A percentile compares a stretch with the other conserved stretches of the same genome.
Evolutionary conservation across 2,797 vertebrate species (phyloP).

Genomic region (Podarcis lilfordi): DNA sequence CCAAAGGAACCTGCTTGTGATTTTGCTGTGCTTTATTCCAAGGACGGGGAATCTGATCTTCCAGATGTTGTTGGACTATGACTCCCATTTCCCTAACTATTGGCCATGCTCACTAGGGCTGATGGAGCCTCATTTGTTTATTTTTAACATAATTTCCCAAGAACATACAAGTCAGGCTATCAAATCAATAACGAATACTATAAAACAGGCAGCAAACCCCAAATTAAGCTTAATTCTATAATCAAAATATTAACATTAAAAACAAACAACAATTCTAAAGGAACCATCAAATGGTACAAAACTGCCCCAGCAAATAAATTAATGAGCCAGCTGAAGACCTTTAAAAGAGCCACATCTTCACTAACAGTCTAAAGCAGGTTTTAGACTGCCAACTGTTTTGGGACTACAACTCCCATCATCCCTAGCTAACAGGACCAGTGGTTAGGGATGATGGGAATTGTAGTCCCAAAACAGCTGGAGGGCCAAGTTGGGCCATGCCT

Average conservation of each 20-base stretch:
- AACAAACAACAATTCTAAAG: neutral
- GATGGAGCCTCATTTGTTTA: neutral
- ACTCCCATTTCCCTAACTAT: neutral
- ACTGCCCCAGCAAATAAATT: neutral
- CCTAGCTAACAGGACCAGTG: too few relatives aligned
- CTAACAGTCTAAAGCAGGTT: neutral
- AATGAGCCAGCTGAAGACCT: neutral
- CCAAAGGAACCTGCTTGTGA: slow-evolving; percentile 25
- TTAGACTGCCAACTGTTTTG: too few relatives aligned
- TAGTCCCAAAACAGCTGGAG: too few relatives aligned
- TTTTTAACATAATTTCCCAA: neutral
- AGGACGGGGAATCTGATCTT: neutral
- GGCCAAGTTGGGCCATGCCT: too few relatives aligned
- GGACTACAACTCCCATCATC: too few relatives aligned
- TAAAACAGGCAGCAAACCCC: neutral
- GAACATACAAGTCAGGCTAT: neutral
- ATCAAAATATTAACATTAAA: too few relatives aligned
- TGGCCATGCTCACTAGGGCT: neutral
- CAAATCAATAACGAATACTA: neutral
- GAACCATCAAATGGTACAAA: neutral
- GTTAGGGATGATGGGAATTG: too few relatives aligned
- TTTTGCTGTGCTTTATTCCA: neutral
- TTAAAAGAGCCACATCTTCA: neutral
- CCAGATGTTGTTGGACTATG: neutral
- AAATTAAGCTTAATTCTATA: too few relatives aligned